Evolutionary conservation across 1,140 invertebrate species (phyloP), one percentile per base, ranked within the genome.

Genomic region (Hesperophylax magnus): DNA sequence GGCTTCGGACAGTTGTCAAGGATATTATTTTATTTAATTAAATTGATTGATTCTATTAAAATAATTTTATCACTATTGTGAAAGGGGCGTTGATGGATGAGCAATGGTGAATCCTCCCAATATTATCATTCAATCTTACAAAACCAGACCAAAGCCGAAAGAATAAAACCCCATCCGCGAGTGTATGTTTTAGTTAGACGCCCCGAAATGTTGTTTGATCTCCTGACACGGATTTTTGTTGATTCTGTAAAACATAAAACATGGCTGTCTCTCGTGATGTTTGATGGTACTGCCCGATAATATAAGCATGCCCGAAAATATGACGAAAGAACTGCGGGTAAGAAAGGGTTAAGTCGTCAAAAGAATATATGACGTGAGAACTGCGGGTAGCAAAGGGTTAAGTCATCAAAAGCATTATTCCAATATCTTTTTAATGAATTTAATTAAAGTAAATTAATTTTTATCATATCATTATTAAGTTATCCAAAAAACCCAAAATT

Each of bases 191-290:
- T 22, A 3, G 63, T 27, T n/a, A 11, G 11, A 17, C 20, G 17
- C 22, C 17, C 6, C 22, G 6, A 15, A 31, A 67, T 67, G 63
- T n/a, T 67, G 63, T 67, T 67, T 67, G 63, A 67, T 67, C 63
- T 67, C 20, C 27, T 67, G 63, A 67, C 63, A 31, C 63, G 22
- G 63, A 31, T 15, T 34, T 67, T 15, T 67, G 22, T 15, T 22
- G 27, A 67, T 27, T 31, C 27, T 67, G 27, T 67, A 67, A 34
- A 22, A 67, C 24, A 47, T 14, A 47, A 14, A 47, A 47, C 39
- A 47, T 14, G 18, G 58, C 18, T 61, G 18, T 22, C 7, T 20
- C 58, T 14, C 24, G 24, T 61, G 58, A 61, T 20, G 17, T 24
- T 61, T 61, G 58, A 61, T 61, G 58, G 14, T 24, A 61, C 58